phyloP scores from a whole-genome alignment of 2,888 invertebrate species.

The Stenolophus ochropezus region DNA sequence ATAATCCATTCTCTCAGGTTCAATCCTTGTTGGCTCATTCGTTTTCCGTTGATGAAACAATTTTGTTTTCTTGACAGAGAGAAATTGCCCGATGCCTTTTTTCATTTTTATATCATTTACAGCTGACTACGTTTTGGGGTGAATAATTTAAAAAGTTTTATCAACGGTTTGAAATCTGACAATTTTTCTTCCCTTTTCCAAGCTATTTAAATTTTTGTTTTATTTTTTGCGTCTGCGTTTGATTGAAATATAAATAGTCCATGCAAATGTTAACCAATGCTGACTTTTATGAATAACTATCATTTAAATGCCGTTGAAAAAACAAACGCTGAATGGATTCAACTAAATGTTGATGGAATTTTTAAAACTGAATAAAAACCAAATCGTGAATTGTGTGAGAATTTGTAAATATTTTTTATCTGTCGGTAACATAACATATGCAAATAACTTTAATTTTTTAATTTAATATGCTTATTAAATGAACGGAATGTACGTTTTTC shows the following conservation, averaged over 20 bases:
- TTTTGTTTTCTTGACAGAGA: conserved; percentile 47
- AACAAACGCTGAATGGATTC: neutral
- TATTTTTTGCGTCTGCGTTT: conserved; percentile 28
- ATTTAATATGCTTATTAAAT: no score
- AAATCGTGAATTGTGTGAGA: no score
- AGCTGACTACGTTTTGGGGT: conserved; percentile 51
- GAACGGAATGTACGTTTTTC: no score
- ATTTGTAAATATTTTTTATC: no score
- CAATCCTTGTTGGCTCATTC: conserved; percentile 3
- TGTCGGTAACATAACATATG: no score
- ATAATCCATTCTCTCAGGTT: conserved; percentile 1
- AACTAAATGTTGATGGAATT: no score
- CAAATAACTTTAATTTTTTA: no score
- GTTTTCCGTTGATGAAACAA: conserved; percentile 32
- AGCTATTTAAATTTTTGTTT: conserved; percentile 40
- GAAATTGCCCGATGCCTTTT: conserved; percentile 32
- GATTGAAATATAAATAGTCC: conserved; percentile 41
- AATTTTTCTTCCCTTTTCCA: conserved; percentile 32
- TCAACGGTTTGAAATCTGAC: conserved; percentile 38
- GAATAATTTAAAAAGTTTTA: conserved; percentile 56
- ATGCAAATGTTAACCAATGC: neutral
- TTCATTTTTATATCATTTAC: conserved; percentile 53
- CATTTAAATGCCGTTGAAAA: neutral
- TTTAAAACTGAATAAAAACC: no score
- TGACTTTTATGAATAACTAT: conserved; percentile 17